Evolutionary conservation across 2,113 vertebrate genomes (phyloP), one percentile per base, ranked within the genome.

Genomic region (Microcebus lehilahytsara): DNA sequence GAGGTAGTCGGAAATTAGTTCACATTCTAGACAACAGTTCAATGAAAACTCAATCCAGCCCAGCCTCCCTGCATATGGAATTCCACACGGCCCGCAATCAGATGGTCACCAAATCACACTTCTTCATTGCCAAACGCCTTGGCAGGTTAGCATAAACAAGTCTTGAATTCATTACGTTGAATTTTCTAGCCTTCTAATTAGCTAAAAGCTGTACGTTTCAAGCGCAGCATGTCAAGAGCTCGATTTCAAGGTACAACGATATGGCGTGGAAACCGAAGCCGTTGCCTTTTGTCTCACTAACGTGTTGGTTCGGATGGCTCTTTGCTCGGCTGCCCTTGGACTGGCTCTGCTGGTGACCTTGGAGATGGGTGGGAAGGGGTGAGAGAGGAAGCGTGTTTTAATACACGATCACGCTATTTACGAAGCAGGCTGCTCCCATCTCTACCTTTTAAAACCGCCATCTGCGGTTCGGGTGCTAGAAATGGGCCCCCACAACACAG

Each of bases 121-220:
- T 98, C 77, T 96, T 53, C 97, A 60, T 93, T 98, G 97, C 98
- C 98, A 98, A 96, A 92, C 67, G 98, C 97, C 96, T 96, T 99
- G 99, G 97, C 98, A 98, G 97, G 89, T 98, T 85, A 96, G 97
- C 97, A 96, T 98, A 99, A 99, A 99, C 98, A 99, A 97, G 96
- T 95, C 98, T 98, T 98, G 99, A 97, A 98, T 98, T 98, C 97
- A 98, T 99, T 99, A 99, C 98, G 69, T 62, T 93, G 98, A 97
- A 91, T 97, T 98, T 98, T 98, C 86, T 89, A 93, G 95, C 89
- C 96, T 96, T 92, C 94, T 98, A 98, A 99, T 99, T 98, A 98
- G 96, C 96, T 60, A 89, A 84, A 97, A 97, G 97, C 95, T 85
- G 78, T 95, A 75, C 72, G 51, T 90, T 98, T 98, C 93, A 97